Evolutionary conservation across 2,888 invertebrate genomes (phyloP), one percentile per base, ranked within the genome.

Genomic region (Drosophila ochracea): DNA sequence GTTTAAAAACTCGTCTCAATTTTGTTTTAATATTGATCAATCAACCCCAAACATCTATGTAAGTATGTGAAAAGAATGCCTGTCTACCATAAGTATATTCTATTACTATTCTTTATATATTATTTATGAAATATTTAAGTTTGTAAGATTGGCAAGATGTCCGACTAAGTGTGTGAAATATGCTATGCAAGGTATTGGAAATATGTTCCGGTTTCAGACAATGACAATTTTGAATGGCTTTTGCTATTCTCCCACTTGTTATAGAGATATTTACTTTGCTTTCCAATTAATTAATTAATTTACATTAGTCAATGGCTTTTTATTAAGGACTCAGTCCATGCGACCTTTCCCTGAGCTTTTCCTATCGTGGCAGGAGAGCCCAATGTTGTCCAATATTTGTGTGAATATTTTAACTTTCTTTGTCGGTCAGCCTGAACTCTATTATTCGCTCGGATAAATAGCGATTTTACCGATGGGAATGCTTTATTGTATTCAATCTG

Each of bases 341-440:
- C 47, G 25, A 47, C 47, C 16, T 47, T 47, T 47, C 25, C 47
- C 47, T 47, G 47, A 47, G 47, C 47, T 16, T 25, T 25, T 47
- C 11, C 43, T 43, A 21, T 5, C 5, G 16, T 16, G 2, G 25
- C 16, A 25, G 21, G 4, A 16, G 47, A 16, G 21, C 16, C 16
- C 16, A 25, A 16, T 47, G 47, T 16, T 9, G 16, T 16, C 47
- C 25, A 21, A 25, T 16, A 21, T 21, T 21, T 47, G 19, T 4
- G 3, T 47, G 13, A 47, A 47, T 47, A 13, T 21, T 21, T 7
- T 7, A 11, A 21, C 21, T 11, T 5, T 7, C 21, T 47, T 21
- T 47, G 7, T 4, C 47, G 25, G 25, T 25, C 25, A 25, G 25
- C 47, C 9, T 47, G 2, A 43, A 43, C 43, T 41, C 13, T 21